Base-by-base conservation (phyloP, 2,888 invertebrate species). In the Noctua janthina region DNA sequence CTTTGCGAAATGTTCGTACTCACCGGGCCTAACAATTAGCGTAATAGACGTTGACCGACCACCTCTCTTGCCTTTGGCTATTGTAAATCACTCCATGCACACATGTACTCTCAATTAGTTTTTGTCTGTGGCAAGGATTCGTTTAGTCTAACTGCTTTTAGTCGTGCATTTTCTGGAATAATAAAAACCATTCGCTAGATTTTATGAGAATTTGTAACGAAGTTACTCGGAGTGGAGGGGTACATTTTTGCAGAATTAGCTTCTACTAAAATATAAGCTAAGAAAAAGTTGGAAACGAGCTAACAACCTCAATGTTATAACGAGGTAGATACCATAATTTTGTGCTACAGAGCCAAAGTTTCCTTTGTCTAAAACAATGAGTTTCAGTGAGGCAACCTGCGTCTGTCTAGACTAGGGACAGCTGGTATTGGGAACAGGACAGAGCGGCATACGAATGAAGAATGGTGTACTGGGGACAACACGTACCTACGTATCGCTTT, bases 41-140 rank as follows among this genome's bases (percentile, higher is more conserved):
- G 88, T 93, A 93, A 94, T 93, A 93, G 92, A 92, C 91, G 90
- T 92, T 91, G 92, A 92, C 91, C 91, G 88, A 78, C 91, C 87
- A 84, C 88, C 85, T 74, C 82, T 78, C 87, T 74, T 70, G 75
- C 81, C 83, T 86, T 84, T 82, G 83, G 84, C 82, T 82, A 85
- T 89, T 91, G 80, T 85, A 86, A 90, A 90, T 90, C 88, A 86
- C 87, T 83, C 74, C 81, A 77, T 79, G 82, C 78, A 84, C 83
- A 82, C 59, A 79, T 75, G 79, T 68, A 51, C 71, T 75, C 82
- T 82, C 76, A 79, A 87, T 85, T 85, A 81, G 68, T 86, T 82
- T 85, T 78, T 69, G 64, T 76, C 73, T 82, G 72, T 13, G 56
- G 54, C 20, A 66, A 29, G 54, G 46, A 70, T 68, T 81, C 76